These are phyloP conservation scores for Dyspetes luteomarginatus DNA, from an alignment of 2,888 invertebrate species.

Conservation along the genomic window DNA sequence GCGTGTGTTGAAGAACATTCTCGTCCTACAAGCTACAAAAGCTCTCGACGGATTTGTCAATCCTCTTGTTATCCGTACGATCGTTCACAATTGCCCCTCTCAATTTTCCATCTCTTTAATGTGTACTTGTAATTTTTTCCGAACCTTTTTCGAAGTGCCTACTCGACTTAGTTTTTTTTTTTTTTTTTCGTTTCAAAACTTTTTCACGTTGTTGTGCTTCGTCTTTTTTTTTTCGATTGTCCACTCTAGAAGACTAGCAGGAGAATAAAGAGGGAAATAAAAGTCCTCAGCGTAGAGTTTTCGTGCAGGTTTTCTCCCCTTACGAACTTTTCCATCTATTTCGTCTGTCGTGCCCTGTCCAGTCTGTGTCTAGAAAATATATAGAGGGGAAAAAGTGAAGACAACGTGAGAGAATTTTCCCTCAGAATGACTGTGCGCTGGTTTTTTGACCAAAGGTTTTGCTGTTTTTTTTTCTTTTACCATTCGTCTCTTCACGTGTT, in stretches of 20 bases:
- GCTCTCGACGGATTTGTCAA: slow-evolving; percentile 17
- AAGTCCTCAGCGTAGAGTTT: slow-evolving; percentile 9
- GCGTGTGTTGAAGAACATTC: slow-evolving; percentile 37
- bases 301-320: slow-evolving; percentile 1
- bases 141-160: slow-evolving; percentile 55
- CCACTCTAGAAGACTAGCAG: slow-evolving; percentile 1
- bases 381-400: slow-evolving; percentile 17
- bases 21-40: slow-evolving; percentile 4
- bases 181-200: slow-evolving; percentile 19
- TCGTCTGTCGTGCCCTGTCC: slow-evolving; percentile 16
- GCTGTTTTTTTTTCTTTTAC: not conserved
- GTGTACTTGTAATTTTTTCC: slow-evolving; percentile 34
- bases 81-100: slow-evolving; percentile 31
- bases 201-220: slow-evolving; percentile 1
- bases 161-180: slow-evolving; percentile 30
- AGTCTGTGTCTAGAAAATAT: slow-evolving; percentile 1
- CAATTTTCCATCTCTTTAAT: slow-evolving; percentile 38
- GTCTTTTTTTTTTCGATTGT: not conserved
- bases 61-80: not conserved
- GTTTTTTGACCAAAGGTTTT: not conserved
- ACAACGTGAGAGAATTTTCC: slow-evolving; percentile 16
- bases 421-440: not conserved
- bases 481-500: not conserved
- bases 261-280: slow-evolving; percentile 2
- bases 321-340: slow-evolving; percentile 35